These are phyloP conservation scores for Laupala kohalensis DNA, from an alignment of 1,140 invertebrate genomes.

Conservation along the genomic window DNA sequence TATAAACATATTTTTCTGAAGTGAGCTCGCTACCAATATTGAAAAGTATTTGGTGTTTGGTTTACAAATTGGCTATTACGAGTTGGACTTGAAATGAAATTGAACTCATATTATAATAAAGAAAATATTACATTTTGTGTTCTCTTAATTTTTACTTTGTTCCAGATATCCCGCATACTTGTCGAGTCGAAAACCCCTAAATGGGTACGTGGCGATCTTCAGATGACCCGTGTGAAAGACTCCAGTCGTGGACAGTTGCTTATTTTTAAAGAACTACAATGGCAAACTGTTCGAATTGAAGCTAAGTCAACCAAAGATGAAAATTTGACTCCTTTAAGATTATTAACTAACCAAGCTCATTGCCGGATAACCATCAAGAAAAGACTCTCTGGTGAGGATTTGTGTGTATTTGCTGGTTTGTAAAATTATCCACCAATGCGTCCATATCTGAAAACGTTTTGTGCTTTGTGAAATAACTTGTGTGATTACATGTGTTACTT, in stretches of 20 bases:
- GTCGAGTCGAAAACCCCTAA: constrained; percentile 86
- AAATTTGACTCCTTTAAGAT: constrained; percentile 72
- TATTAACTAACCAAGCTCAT: constrained; percentile 88
- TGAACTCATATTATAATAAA: no score
- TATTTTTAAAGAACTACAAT: constrained; percentile 95
- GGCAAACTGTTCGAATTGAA: constrained; percentile 92
- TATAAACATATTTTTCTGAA: no score
- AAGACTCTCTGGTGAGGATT: constrained; percentile 63
- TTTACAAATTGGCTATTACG: no score
- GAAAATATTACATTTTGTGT: no score
- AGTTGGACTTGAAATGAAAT: no score
- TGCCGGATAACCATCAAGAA: constrained; percentile 97
- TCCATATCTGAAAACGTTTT: no score
- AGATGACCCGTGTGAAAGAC: constrained; percentile 83
- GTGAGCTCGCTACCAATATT: no score
- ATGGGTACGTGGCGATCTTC: constrained; percentile 71
- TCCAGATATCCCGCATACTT: constrained; percentile 75
- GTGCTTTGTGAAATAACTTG: no score
- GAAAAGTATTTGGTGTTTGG: no score
- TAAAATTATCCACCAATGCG: no score
- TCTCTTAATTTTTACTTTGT: background rate
- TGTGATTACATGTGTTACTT: no score
- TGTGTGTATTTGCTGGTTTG: no score
- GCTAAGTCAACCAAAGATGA: constrained; percentile 71
- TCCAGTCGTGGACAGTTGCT: constrained; percentile 73